Percentiles rank a stretch among this genome's conserved stretches.
Evolutionary conservation across 2,888 invertebrate genomes (phyloP).

Genomic region (Noctua fimbriata): DNA sequence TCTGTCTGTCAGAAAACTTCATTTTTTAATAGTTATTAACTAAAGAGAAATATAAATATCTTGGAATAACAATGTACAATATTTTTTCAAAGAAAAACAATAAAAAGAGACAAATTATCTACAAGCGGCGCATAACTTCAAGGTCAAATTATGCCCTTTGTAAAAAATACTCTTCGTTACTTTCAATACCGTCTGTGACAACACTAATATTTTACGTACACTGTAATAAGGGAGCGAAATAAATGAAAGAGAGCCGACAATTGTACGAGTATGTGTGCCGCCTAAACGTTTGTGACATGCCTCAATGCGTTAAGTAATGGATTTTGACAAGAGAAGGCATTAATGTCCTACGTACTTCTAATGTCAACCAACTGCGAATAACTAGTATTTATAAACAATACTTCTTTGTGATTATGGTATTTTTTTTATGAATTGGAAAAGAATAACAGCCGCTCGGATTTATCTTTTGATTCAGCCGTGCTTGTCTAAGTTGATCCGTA

Average conservation of each 20-base stretch:
- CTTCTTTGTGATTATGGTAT: too few species aligned
- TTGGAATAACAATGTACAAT: background rate
- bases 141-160: background rate
- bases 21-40: background rate
- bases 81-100: background rate
- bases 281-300: background rate
- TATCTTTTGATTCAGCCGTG: too few species aligned
- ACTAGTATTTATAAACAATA: too few species aligned
- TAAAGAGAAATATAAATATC: background rate
- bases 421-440: too few species aligned
- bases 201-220: slow-evolving; percentile 15
- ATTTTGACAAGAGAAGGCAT: background rate
- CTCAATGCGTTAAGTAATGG: background rate
- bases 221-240: background rate
- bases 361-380: too few species aligned
- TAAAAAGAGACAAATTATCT: background rate
- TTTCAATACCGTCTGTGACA: slow-evolving; percentile 2
- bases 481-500: too few species aligned
- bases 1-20: background rate
- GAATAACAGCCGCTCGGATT: too few species aligned
- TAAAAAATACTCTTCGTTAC: slow-evolving; percentile 6
- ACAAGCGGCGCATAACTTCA: background rate
- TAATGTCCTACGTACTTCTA: background rate
- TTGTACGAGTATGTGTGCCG: background rate
- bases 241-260: background rate